Percentiles rank a stretch among this genome's conserved stretches.
phyloP scores from a whole-genome alignment of 2,797 vertebrate genomes.

The Pipistrellus kuhlii region DNA sequence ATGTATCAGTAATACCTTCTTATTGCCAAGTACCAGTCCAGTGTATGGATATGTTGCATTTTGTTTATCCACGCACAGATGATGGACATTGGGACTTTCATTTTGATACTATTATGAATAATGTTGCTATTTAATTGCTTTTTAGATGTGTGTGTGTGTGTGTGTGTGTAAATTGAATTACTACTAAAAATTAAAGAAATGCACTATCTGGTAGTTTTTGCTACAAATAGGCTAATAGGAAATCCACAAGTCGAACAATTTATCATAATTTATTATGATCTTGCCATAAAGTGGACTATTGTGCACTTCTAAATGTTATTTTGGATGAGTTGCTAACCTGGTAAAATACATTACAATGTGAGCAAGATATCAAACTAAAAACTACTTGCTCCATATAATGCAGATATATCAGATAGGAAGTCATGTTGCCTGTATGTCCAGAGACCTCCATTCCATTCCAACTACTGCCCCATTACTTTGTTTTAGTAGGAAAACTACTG shows the following conservation, averaged over 20 bases:
- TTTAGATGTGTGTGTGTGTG: neutral
- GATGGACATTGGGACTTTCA: neutral
- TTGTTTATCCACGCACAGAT: neutral
- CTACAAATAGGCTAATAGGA: slow-evolving; percentile 9
- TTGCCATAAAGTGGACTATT: neutral
- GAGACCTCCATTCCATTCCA: neutral
- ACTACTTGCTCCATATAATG: neutral
- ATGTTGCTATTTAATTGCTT: neutral
- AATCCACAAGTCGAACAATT: neutral
- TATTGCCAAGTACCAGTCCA: neutral
- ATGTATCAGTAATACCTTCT: neutral
- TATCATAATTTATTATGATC: neutral
- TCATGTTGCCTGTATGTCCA: neutral
- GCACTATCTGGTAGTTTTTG: neutral
- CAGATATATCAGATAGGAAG: neutral
- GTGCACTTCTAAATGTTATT: neutral
- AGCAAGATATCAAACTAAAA: slow-evolving; percentile 35
- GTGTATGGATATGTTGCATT: neutral
- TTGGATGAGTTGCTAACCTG: slow-evolving; percentile 28
- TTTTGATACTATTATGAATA: neutral
- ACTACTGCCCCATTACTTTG: neutral
- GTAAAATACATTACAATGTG: neutral
- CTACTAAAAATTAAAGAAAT: slow-evolving; percentile 11
- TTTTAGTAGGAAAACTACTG: neutral
- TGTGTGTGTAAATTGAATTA: slow-evolving; percentile 6